Evolutionary conservation across 92 coral and sea anemone genomes (phyloP), one percentile per base, ranked within the genome.

Genomic region (Parazoanthus darwini): DNA sequence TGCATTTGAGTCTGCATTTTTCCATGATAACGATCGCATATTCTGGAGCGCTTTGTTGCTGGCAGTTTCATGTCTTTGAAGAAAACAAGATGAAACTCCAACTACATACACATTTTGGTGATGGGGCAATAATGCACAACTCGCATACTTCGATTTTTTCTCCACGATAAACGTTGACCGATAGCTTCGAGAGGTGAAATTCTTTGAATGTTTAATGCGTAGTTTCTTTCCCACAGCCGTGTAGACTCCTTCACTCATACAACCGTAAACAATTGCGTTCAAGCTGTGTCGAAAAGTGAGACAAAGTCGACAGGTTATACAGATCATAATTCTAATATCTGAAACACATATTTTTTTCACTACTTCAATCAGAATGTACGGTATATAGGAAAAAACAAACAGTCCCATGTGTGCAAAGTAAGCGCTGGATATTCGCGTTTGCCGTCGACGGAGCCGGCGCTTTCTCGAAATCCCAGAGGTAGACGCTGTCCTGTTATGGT

Each of bases 281-380:
- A 46, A 48, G 6, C 67, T 84, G 38, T 84, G 77, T 66, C 87
- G 87, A 72, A 84, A 50, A 70, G 87, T 71, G n/a, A 84, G 65
- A 26, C 46, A 15, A 8, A 84, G 15, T 10, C 87, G 66, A 36
- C 65, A 70, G 36, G 36, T 29, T 3, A 46, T 18, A 44, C 26
- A 16, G 10, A 48, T 36, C 2, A 44, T 8, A 44, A 70, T 22
- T 25, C 56, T 14, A 4, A 11, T 18, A 33, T 44, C 20, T n/a
- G 78, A 1, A 48, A 20, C 37, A 48, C 58, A 29, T 22, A 25
- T 23, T 25, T 39, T 44, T 20, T 44, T n/a, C 66, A 68, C 3
- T 14, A 72, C 25, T 16, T 71, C 79, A 13, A 15, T 3, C 14
- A 71, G 5, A 0, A 71, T 26, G 43, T 70, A 84, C 26, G 87